Base-by-base conservation (phyloP, 2,888 invertebrate species). In the Zonitis immaculata region DNA sequence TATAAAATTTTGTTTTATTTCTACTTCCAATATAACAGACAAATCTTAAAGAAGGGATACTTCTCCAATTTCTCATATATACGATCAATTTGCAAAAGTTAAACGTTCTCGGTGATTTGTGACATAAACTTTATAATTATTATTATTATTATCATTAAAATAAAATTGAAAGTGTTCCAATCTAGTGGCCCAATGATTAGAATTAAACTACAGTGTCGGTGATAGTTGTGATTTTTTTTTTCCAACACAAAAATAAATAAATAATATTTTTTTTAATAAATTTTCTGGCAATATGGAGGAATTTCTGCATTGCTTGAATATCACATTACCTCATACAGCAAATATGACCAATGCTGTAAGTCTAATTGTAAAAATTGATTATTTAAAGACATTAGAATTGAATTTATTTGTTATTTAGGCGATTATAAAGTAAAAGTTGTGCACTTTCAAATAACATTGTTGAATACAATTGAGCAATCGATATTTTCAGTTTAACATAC, bases 71-170 rank as follows among this genome's bases (percentile, higher is more conserved):
- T 52, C 47, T 46, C 54, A 32, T 47, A 44, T 22, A 53, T 47
- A 48, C n/a, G 16, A 9, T 55, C 60, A 60, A 52, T 61, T 64
- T 61, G 58, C 56, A 56, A 56, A 54, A 59, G 55, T 56, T 56
- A 59, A 49, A 62, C 54, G 59, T 58, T 47, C 52, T 58, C 57
- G 45, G 57, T 49, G 58, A 47, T 52, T 51, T 48, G 52, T 54
- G 8, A 3, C 9, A 35, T 27, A 42, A 43, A 47, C 44, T 18
- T 48, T 22, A 22, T 22, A 4, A 22, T 22, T 5, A 22, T 22
- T 22, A 22, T 22, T 22, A 22, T 22, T 22, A 22, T 22, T 22
- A 3, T 22, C n/a, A n/a, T n/a, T n/a, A n/a, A n/a, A 22, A 5
- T 22, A 22, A 3, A 22, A 22, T 22, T 22, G 22, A 22, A 22